Base-by-base conservation (phyloP, 2,888 invertebrate genomes). In the Phytoseiulus persimilis region DNA sequence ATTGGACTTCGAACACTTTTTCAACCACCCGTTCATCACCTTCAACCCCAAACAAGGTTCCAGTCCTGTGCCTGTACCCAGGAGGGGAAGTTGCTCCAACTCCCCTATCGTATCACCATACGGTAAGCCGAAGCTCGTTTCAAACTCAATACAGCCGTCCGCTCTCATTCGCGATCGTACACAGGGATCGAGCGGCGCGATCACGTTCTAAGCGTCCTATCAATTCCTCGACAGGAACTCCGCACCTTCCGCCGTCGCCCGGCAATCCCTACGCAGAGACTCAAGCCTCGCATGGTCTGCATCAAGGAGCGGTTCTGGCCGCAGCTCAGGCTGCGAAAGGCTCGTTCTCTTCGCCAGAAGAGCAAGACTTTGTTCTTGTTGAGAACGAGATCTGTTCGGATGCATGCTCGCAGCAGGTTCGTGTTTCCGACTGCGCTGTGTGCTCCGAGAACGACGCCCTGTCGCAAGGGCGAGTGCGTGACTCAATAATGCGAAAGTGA, bases 1-100 rank as follows among this genome's bases (percentile, higher is more conserved):
- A 91, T 97, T 99, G 94, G 96, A 97, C 91, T 99, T 99, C 93
- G 94, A 98, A 92, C 95, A 95, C 91, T 99, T 99, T 94, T 99
- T 99, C 94, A 95, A 95, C 92, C 99, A 99, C 93, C 95, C 96
- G 89, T 99, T 99, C 94, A 92, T 94, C 84, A 92, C 92, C 90
- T 91, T 91, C 39, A 83, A 90, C 32, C 90, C 91, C 83, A 90
- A 39, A 46, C 33, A 89, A n/a, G 92, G 92, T 83, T 92, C 92
- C 6, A 89, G 89, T 83, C 92, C 92, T 31, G 92, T 93, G n/a
- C 92, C 92, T 23, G 92, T 92, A 2, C 92, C 92, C 31, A 32
- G 89, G 33, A 46, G 92, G 32, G 90, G 91, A 90, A 91, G 92
- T 90, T 91, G 91, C 32, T 92, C 92, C 90, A 91, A 91, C 89